Conservation (phyloP, 1,140 invertebrate species). For the Chironomus tepperi region DNA sequence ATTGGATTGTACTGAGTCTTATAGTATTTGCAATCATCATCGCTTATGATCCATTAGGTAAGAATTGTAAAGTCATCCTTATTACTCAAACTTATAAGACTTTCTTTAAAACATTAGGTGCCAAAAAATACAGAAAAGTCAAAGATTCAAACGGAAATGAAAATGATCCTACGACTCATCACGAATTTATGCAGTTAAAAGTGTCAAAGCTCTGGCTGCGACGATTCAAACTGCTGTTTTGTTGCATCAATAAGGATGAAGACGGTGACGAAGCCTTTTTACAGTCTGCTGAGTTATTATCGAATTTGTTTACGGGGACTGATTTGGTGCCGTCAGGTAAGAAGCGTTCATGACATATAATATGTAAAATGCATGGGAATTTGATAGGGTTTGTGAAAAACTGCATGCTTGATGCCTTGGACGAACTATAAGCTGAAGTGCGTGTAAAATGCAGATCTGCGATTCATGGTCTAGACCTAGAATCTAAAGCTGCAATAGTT, state of each 20-base stretch:
- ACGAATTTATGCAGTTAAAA: conserved; percentile 46
- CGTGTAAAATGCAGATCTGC: no score
- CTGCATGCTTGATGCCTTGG: no score
- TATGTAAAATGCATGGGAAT: no score
- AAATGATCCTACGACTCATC: conserved; percentile 48
- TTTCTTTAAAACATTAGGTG: neutral
- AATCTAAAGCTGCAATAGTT: no score
- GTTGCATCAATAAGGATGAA: conserved; percentile 70
- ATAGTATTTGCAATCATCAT: conserved; percentile 65
- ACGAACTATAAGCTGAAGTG: no score
- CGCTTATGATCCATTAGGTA: conserved; percentile 72
- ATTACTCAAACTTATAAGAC: no score
- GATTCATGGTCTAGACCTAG: no score
- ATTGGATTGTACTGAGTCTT: conserved; percentile 67
- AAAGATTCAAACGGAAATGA: conserved; percentile 30
- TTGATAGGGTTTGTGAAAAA: no score
- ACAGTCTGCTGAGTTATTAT: conserved; percentile 71
- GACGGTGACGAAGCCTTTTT: conserved; percentile 72
- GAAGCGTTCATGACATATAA: no score
- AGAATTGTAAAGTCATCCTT: no score
- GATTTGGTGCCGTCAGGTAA: conserved; percentile 68
- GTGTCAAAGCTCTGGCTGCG: conserved; percentile 56
- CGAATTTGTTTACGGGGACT: conserved; percentile 67
- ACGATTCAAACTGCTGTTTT: conserved; percentile 66
- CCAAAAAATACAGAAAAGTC: conserved; percentile 45